Evolutionary conservation across 2,797 vertebrate genomes (phyloP), one percentile per base, ranked within the genome.

Genomic region (Acomys russatus): DNA sequence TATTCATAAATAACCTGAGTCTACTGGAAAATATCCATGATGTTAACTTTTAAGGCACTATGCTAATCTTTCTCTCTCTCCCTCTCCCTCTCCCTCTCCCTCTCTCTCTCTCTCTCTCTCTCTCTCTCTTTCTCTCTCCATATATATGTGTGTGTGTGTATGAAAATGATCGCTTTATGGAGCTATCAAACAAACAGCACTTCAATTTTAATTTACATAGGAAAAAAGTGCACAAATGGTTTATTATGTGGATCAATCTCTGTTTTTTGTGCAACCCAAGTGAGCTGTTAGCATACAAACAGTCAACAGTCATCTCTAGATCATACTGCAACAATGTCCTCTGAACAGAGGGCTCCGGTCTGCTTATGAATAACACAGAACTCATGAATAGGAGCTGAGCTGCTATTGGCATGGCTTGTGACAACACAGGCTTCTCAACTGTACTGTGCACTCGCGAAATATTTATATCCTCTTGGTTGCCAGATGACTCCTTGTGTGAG

Each of bases 381-480:
- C 28, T 83, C 80, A n/a, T 61, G 59, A 84, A 71, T 93, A 87
- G 64, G 35, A 90, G 38, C 17, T 11, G 35, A 79, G 73, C 64
- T 84, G 1, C 71, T 25, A 49, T 84, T 9, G 63, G 61, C 71
- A n/a, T 9, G 54, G 30, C 56, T 20, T 84, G 76, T 23, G 90
- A 80, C 35, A 66, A 77, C 35, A 59, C 35, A 73, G 88, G 10
- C 44, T 79, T 76, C 51, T 73, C 30, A 0, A 6, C 11, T 64
- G 6, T 4, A 3, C 74, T 7, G 38, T 63, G 71, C 1, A 5
- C 28, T 30, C 8, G 0, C 4, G 18, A 28, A n/a, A 56, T 22
- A 22, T 44, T 80, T 28, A 51, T 0, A 51, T 30, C 25, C 44
- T 18, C 9, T 23, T 70, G 74, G 59, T 70, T n/a, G 61, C 79